These are phyloP conservation scores for Smithornis capensis DNA, from an alignment of 2,113 vertebrate genomes.

Conservation along the genomic window DNA sequence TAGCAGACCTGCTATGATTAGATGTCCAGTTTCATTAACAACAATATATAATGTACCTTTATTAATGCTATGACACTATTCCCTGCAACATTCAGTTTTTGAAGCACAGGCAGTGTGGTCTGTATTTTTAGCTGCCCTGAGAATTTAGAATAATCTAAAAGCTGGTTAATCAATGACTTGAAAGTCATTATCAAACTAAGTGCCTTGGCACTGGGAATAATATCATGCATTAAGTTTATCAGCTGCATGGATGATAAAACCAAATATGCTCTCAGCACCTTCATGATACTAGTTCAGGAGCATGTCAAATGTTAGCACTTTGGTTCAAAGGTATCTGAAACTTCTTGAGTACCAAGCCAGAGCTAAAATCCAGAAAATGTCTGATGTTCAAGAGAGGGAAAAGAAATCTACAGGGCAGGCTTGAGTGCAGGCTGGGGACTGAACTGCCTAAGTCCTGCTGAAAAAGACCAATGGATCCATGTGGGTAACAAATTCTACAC, in stretches of 20 bases:
- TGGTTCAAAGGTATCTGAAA: not conserved
- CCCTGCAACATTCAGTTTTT: not conserved
- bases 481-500: accelerated
- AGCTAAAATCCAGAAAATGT: not conserved
- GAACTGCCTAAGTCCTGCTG: not conserved
- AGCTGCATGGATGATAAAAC: not conserved
- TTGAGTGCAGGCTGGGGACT: not conserved
- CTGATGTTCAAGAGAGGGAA: not conserved
- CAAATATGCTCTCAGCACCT: accelerated
- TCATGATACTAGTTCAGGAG: not conserved
- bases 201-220: not conserved
- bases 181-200: not conserved
- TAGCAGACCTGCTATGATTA: not conserved
- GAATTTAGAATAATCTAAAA: not conserved
- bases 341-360: accelerated
- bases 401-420: not conserved
- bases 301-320: not conserved
- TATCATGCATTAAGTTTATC: not conserved
- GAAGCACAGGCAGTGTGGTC: not conserved
- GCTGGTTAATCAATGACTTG: not conserved
- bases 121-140: not conserved
- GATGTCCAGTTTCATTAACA: not conserved
- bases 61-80: not conserved
- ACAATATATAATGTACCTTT: not conserved
- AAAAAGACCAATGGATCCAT: not conserved